Conservation (phyloP, 2,888 invertebrate species). For the Tetropium fuscum region DNA sequence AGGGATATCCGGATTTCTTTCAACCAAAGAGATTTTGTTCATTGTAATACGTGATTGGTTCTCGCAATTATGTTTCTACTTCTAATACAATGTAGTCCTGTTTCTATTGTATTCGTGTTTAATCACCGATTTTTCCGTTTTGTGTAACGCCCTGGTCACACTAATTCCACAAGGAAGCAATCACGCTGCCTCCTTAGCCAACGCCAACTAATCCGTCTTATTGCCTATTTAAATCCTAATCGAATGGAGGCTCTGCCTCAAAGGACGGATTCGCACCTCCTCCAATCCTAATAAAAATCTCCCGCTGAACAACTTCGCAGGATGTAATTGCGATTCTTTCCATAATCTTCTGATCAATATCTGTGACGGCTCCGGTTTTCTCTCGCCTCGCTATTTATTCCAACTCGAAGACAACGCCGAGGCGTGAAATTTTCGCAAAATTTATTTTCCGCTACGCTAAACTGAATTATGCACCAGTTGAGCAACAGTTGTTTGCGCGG, state of each 20-base stretch:
- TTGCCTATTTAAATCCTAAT: constrained; percentile 22
- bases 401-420: background rate
- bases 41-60: no score
- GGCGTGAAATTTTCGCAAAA: background rate
- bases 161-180: constrained; percentile 16
- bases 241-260: constrained; percentile 23
- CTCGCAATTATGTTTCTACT: no score
- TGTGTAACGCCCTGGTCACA: background rate
- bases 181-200: constrained; percentile 13
- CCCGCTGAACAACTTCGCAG: constrained; percentile 11
- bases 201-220: constrained; percentile 10
- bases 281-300: constrained; percentile 22
- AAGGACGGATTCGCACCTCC: constrained; percentile 26
- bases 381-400: background rate
- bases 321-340: constrained; percentile 22
- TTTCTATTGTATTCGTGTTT: background rate
- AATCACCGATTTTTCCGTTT: background rate
- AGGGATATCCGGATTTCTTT: no score
- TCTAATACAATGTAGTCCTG: no score
- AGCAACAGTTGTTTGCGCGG: no score
- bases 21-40: no score
- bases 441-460: background rate
- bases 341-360: constrained; percentile 28
- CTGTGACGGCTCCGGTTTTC: background rate
- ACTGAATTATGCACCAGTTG: no score